Conservation (phyloP, 2,797 vertebrate genomes). For the Eupleurogrammus muticus region DNA sequence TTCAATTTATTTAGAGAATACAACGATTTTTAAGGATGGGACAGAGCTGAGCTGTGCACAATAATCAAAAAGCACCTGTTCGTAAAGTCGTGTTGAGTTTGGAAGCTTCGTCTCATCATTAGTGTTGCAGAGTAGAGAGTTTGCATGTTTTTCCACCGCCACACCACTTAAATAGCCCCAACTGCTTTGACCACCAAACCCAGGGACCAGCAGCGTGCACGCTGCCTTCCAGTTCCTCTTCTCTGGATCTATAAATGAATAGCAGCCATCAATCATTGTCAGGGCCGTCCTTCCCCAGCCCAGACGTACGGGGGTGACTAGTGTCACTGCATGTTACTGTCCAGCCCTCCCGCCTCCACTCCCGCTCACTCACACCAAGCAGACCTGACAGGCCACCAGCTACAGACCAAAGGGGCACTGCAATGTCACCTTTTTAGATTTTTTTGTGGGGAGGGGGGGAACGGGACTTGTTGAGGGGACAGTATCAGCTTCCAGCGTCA, state of each 20-base stretch:
- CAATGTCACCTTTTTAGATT: conserved; percentile 94
- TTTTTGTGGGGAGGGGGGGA: conserved; percentile 46
- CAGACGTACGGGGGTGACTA: conserved; percentile 92
- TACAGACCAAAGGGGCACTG: conserved; percentile 89
- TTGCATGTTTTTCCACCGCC: conserved; percentile 1
- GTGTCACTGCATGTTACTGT: conserved; percentile 98
- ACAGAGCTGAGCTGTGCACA: no score
- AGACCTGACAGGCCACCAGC: conserved; percentile 94
- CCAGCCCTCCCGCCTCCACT: conserved; percentile 90
- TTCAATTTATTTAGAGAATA: no score
- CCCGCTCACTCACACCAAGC: conserved; percentile 88
- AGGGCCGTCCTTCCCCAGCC: conserved; percentile 89
- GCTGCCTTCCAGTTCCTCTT: conserved; percentile 55
- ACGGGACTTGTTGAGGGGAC: conserved; percentile 78
- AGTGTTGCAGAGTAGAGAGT: background rate
- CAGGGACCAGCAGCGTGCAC: conserved; percentile 31
- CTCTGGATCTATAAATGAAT: conserved; percentile 91
- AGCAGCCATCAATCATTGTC: conserved; percentile 98
- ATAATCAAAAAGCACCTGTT: no score
- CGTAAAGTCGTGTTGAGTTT: background rate
- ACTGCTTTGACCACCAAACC: conserved; percentile 67
- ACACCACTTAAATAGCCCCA: conserved; percentile 40
- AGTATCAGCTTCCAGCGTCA: conserved; percentile 70
- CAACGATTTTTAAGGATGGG: no score
- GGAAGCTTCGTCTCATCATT: background rate